Evolutionary conservation across 2,797 vertebrate genomes (phyloP).

Genomic region (Manis pentadactyla): DNA sequence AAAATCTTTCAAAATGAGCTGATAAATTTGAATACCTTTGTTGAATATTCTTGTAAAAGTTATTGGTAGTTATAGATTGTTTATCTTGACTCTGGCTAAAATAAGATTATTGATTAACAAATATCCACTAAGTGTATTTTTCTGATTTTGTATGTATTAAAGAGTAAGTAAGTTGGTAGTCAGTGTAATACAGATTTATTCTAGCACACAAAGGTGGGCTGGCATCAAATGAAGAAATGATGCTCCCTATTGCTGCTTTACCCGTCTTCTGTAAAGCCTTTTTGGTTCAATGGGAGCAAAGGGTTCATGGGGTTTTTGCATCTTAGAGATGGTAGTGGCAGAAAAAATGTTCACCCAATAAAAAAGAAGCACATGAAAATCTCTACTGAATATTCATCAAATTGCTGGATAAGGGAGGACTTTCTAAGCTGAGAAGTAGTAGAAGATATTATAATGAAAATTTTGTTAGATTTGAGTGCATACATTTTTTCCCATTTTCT

Average conservation of each 20-base stretch:
- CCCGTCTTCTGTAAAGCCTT: neutral
- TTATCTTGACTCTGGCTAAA: conserved; percentile 8
- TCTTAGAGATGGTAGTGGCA: neutral
- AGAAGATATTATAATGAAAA: neutral
- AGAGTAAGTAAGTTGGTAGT: neutral
- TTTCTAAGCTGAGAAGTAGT: neutral
- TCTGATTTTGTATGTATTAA: neutral
- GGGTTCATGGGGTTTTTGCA: neutral
- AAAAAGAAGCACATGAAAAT: neutral
- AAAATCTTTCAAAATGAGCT: neutral
- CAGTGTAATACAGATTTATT: neutral
- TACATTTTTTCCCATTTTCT: neutral
- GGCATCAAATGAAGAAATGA: neutral
- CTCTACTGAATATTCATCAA: neutral
- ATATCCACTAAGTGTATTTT: conserved; percentile 10
- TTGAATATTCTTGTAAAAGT: neutral
- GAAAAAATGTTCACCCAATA: neutral
- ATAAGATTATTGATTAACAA: conserved; percentile 29
- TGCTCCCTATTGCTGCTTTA: neutral
- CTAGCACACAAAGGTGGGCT: neutral
- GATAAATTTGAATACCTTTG: neutral
- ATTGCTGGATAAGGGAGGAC: neutral
- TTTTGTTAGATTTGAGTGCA: neutral
- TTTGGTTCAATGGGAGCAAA: neutral
- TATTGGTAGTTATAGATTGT: neutral